phyloP scores from a whole-genome alignment of 2,797 vertebrate species.

The Amniataba percoides region DNA sequence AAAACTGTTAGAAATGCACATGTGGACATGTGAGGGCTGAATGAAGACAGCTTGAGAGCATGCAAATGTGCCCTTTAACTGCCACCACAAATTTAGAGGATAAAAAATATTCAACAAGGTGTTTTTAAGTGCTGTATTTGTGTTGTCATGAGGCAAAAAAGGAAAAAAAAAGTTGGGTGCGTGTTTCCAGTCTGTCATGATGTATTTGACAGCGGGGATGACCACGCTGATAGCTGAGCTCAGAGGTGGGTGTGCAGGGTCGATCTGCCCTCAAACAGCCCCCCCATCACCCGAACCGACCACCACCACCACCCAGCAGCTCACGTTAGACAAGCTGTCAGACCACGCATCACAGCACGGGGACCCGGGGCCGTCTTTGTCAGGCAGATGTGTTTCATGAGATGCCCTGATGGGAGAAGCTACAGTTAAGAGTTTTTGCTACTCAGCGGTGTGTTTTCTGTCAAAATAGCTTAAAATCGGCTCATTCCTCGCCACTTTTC shows the following conservation, averaged over 20 bases:
- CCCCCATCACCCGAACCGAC: background rate
- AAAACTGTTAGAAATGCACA: too few species aligned
- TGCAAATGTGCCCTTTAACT: background rate
- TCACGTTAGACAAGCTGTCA: slow-evolving; percentile 56
- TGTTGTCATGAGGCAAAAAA: too few species aligned
- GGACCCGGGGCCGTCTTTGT: slow-evolving; percentile 43
- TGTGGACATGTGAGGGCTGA: background rate
- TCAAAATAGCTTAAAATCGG: slow-evolving; percentile 5
- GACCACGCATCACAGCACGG: slow-evolving; percentile 43
- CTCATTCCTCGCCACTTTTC: too few species aligned
- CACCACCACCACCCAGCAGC: slow-evolving; percentile 3
- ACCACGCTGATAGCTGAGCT: slow-evolving; percentile 29
- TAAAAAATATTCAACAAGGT: background rate
- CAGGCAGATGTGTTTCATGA: slow-evolving; percentile 61
- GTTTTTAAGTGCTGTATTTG: too few species aligned
- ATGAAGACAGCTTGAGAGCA: background rate
- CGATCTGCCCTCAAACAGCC: slow-evolving; percentile 14
- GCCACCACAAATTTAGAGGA: background rate
- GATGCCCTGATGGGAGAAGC: slow-evolving; percentile 16
- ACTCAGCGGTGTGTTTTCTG: background rate
- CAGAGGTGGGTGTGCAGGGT: slow-evolving; percentile 42
- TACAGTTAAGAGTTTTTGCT: slow-evolving; percentile 30
- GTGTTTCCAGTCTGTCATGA: slow-evolving; percentile 32
- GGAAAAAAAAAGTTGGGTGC: background rate
- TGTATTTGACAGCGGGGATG: slow-evolving; percentile 25